Conservation (phyloP, 2,797 vertebrate genomes). For the Nasua narica region DNA sequence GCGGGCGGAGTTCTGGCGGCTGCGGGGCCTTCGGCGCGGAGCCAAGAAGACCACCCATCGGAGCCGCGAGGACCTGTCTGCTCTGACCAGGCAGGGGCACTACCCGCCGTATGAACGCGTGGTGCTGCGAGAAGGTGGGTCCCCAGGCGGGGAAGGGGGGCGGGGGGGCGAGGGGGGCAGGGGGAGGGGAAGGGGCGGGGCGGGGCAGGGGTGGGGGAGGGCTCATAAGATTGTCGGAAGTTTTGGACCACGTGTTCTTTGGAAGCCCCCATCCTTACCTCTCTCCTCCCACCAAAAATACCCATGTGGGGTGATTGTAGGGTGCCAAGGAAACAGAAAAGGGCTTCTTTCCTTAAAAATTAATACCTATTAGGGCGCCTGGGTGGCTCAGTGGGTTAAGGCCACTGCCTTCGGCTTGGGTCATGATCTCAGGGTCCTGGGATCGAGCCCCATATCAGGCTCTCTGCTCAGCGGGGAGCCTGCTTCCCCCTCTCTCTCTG, state of each 20-base stretch:
- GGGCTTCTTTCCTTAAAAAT: background rate
- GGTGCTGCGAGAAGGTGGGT: slow-evolving; percentile 92
- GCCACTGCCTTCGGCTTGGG: no score
- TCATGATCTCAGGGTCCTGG: no score
- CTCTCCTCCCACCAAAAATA: background rate
- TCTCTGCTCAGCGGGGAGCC: no score
- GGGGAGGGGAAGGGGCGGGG: fast-evolving
- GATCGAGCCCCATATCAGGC: no score
- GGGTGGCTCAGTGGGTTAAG: no score
- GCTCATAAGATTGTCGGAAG: background rate
- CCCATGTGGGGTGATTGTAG: background rate
- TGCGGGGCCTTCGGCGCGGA: slow-evolving; percentile 93
- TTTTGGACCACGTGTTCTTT: background rate
- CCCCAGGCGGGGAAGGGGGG: no score
- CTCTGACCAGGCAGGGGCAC: slow-evolving; percentile 94
- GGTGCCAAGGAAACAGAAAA: background rate
- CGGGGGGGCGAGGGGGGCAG: no score
- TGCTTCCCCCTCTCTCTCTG: no score
- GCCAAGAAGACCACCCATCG: slow-evolving; percentile 90
- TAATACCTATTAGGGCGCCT: background rate
- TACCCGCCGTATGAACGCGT: slow-evolving; percentile 96
- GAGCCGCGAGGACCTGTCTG: slow-evolving; percentile 92
- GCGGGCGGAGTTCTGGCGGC: slow-evolving; percentile 97
- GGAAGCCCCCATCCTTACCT: background rate
- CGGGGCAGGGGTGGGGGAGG: no score